These are phyloP conservation scores for Zaprionus taronus DNA, from an alignment of 1,140 invertebrate genomes.

Conservation along the genomic window DNA sequence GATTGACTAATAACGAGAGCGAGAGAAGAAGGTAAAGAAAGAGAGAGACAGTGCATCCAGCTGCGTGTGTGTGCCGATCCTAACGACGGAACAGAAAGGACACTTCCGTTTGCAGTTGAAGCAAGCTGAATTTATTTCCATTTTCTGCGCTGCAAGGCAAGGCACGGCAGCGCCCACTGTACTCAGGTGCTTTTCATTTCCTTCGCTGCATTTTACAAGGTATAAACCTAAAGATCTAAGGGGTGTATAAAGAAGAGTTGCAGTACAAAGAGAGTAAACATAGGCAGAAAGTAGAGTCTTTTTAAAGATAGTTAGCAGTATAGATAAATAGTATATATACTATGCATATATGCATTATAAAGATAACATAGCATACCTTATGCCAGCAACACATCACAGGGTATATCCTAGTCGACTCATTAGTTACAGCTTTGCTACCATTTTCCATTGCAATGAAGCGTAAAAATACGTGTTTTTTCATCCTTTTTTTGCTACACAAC, in stretches of 20 bases:
- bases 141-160: slow-evolving; percentile 23
- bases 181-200: slow-evolving; percentile 29
- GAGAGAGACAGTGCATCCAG: neutral
- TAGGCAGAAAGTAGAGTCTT: neutral
- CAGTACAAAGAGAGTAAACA: no score
- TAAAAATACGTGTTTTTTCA: slow-evolving; percentile 74
- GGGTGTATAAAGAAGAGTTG: neutral
- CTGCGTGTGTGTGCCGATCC: slow-evolving; percentile 13
- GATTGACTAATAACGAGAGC: slow-evolving; percentile 25
- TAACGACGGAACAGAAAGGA: neutral
- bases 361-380: neutral
- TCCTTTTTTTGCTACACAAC: slow-evolving; percentile 47
- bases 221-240: neutral
- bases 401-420: slow-evolving; percentile 1
- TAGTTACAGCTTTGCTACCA: slow-evolving; percentile 32
- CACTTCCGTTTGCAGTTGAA: slow-evolving; percentile 30
- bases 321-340: no score
- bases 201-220: slow-evolving; percentile 9
- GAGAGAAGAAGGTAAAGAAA: neutral
- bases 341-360: neutral
- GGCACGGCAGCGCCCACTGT: neutral
- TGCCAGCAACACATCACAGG: neutral
- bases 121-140: slow-evolving; percentile 41
- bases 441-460: slow-evolving; percentile 77
- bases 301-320: neutral